Conservation (phyloP, 2,113 vertebrate genomes). For the Sporophila hypoxantha region DNA sequence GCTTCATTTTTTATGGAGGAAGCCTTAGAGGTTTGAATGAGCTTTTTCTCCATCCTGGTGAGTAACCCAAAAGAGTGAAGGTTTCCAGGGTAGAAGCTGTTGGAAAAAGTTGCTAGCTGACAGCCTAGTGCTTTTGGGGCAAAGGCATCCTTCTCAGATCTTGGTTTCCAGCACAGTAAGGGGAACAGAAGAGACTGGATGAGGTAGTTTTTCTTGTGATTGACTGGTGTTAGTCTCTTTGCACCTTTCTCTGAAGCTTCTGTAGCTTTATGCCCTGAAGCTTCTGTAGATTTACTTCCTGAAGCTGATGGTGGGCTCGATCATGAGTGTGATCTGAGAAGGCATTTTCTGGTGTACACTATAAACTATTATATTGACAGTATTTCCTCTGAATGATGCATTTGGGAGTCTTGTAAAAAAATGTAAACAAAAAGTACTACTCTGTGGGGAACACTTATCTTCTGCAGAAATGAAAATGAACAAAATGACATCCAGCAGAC, state of each 20-base stretch:
- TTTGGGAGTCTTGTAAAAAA: background rate
- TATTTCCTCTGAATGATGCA: background rate
- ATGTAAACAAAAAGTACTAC: background rate
- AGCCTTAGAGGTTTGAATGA: background rate
- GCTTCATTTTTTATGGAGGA: background rate
- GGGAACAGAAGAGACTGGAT: background rate
- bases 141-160: background rate
- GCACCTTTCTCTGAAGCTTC: background rate
- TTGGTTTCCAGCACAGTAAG: background rate
- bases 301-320: background rate
- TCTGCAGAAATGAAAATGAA: background rate
- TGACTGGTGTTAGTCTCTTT: background rate
- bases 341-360: background rate
- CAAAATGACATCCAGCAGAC: background rate
- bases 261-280: background rate
- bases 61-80: background rate
- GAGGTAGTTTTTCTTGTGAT: background rate
- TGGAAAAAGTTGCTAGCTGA: background rate
- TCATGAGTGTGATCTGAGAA: background rate
- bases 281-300: background rate
- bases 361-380: background rate
- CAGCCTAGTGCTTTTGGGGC: background rate
- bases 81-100: background rate
- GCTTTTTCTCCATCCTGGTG: background rate
- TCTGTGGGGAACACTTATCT: background rate